Evolutionary conservation across 2,113 vertebrate species (phyloP).

Genomic region (Tragelaphus scriptus): DNA sequence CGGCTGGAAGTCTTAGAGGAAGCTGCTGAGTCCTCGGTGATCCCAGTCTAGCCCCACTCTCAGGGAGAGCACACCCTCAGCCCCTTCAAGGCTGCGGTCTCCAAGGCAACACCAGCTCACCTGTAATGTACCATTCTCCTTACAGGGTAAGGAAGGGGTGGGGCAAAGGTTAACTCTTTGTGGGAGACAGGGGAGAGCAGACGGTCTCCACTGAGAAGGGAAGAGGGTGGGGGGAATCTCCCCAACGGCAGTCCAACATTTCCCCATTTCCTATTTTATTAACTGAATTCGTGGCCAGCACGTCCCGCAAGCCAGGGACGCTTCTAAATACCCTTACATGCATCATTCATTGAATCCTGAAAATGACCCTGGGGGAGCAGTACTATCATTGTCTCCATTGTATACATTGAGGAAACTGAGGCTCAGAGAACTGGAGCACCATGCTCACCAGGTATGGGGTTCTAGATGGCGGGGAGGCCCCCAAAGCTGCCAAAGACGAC

Average conservation of each 20-base stretch:
- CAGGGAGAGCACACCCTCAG: background rate
- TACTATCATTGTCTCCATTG: background rate
- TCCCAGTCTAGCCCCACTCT: background rate
- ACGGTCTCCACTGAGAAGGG: background rate
- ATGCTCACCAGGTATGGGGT: background rate
- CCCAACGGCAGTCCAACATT: background rate
- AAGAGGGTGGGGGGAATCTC: background rate
- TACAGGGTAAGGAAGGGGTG: background rate
- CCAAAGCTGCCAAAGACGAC: background rate
- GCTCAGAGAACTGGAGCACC: background rate
- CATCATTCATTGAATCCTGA: background rate
- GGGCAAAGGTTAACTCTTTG: constrained; percentile 44
- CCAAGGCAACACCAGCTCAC: constrained; percentile 59
- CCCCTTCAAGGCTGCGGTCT: constrained; percentile 15
- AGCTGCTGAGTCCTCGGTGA: background rate
- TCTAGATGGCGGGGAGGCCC: background rate
- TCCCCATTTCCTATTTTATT: background rate
- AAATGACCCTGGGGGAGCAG: background rate
- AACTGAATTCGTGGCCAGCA: background rate
- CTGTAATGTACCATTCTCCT: constrained; percentile 53
- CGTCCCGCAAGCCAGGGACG: background rate
- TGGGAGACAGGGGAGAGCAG: background rate
- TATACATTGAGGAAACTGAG: background rate
- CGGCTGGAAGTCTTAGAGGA: background rate
- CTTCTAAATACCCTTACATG: background rate